Base-by-base conservation (phyloP, 2,113 vertebrate genomes). In the Tyto alba region DNA sequence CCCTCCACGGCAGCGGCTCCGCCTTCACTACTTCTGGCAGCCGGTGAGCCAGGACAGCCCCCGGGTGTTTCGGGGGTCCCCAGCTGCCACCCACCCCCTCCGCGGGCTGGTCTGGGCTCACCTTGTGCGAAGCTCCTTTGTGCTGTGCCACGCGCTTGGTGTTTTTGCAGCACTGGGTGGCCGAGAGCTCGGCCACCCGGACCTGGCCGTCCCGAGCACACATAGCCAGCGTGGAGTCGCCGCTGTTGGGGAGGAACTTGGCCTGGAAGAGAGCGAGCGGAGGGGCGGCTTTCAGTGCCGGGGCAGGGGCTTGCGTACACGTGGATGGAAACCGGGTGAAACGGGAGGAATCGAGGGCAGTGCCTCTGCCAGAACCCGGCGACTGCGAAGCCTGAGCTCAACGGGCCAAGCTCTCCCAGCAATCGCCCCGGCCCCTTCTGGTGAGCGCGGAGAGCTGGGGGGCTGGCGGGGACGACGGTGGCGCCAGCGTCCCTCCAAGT, bases 181-280 rank as follows among this genome's bases (percentile, higher is more conserved):
- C 99, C 0, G 99, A 99, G 17, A 99, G 98, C 95, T 99, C 99
- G 0, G 99, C 99, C 60, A 99, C 99, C 1, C 99, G 96, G 91
- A 99, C 99, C 97, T 99, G 99, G 55, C 99, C 99, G 1, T 99
- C 99, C 6, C 99, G 98, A 40, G 99, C 99, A 26, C 99, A 99
- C 99, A 99, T 99, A 71, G 99, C 99, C 96, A 99, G 95, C 7
- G 99, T 99, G 34, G 99, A 99, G 96, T 99, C 99, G 1, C 99
- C 99, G 0, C 99, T 99, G 97, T 99, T 99, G 68, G 99, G 99
- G 86, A 99, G 98, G 97, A 99, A 99, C 96, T 99, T 99, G 30
- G 99, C 99, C 99, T 99, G 67, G 15, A 45, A 29, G 14, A 69
- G 59, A 84, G 79, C 30, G 26, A 53, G 47, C 2, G 19, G 52